Conservation (phyloP, 1,140 invertebrate species). For the Hyles euphorbiae region DNA sequence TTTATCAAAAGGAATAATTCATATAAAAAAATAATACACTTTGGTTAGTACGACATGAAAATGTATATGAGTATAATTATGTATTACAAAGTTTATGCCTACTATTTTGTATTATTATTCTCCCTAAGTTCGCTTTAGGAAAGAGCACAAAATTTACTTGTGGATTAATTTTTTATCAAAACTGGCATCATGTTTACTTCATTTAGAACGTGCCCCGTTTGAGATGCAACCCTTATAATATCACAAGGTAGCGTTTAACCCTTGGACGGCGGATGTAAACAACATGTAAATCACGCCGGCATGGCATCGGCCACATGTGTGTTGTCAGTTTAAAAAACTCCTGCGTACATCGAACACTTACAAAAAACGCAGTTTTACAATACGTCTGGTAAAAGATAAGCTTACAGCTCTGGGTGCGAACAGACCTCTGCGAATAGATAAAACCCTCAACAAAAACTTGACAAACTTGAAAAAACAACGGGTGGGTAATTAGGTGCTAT, state of each 20-base stretch:
- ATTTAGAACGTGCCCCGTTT: constrained; percentile 5
- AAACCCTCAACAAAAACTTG: constrained; percentile 1
- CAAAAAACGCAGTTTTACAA: constrained; percentile 46
- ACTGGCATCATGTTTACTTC: not conserved
- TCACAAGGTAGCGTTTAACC: constrained; percentile 33
- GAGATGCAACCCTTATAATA: constrained; percentile 8
- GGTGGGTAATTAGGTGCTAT: constrained; percentile 1
- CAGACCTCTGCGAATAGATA: constrained; percentile 21
- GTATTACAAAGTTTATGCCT: too few species aligned
- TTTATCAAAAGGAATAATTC: too few species aligned
- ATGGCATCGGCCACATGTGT: constrained; percentile 42
- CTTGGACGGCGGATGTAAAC: constrained; percentile 59
- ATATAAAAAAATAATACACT: too few species aligned
- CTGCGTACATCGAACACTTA: constrained; percentile 26
- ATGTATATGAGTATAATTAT: too few species aligned
- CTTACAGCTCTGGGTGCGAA: constrained; percentile 10
- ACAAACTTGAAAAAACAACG: constrained; percentile 3
- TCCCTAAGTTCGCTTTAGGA: too few species aligned
- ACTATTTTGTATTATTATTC: too few species aligned
- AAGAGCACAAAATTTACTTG: too few species aligned
- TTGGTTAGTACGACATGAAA: too few species aligned
- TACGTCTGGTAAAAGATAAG: constrained; percentile 37
- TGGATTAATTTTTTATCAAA: constrained; percentile 8
- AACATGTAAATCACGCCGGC: constrained; percentile 48
- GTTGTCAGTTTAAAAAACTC: constrained; percentile 47